Base-by-base conservation (phyloP, 2,113 vertebrate genomes). In the Mastomys coucha region DNA sequence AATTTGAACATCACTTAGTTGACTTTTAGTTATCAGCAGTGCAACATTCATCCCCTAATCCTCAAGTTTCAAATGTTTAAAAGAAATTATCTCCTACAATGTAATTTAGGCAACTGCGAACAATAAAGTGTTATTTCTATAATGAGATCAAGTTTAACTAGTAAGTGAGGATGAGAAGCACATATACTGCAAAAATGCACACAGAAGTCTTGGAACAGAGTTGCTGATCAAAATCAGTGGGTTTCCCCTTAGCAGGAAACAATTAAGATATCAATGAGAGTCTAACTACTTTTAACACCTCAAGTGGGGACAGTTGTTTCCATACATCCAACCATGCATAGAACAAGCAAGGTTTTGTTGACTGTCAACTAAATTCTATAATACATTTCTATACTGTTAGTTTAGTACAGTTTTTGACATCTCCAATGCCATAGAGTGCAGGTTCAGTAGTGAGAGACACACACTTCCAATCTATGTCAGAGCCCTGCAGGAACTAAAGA, bases 1-100 rank as follows among this genome's bases (percentile, higher is more conserved):
- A 85, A 69, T 91, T 84, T 82, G 51, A 80, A 16, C 4, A 69
- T 9, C 28, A 72, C 8, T 91, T 96, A 89, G 86, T 51, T 95
- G 76, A 8, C 63, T 63, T 12, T 90, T 24, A 86, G 84, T 96
- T 76, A 60, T 33, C 89, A 88, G 39, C 19, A 84, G 84, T 6
- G 31, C 19, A 76, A 36, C 24, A 90, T 93, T 85, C 11, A 49
- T 89, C 14, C 65, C 33, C 16, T 80, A 53, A 91, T 76, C 22
- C 33, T 72, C 14, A 93, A 84, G 31, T 93, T 87, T 91, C 2
- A 81, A 92, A 53, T 58, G 8, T 91, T 93, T 65, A 84, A 76
- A 93, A 95, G 5, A 86, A 67, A 53, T 87, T 81, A 77, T 78
- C 45, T 89, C 77, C 69, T 58, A 87, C 70, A 87, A 10, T 77